Evolutionary conservation across 23 tunicate genomes (phyloP), one percentile per base, ranked within the genome.

Genomic region (Phallusia fumigata): DNA sequence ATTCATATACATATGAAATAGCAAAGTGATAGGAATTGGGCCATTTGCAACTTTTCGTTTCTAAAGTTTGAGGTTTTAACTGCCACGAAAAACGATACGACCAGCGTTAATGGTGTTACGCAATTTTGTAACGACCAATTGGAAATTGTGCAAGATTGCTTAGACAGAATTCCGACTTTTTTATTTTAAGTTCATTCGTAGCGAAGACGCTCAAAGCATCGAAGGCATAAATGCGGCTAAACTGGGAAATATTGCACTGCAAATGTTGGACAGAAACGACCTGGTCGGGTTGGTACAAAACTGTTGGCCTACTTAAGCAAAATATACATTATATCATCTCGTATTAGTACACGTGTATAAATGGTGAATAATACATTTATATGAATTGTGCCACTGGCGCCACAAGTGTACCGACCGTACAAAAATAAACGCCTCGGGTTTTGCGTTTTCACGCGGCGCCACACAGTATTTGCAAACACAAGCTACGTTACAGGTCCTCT

Each of bases 391-490:
- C 26, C 69, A 58, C 3, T 58, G 13, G 28, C 28, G 28, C 28
- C 28, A 3, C 69, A 58, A 58, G 69, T 58, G 69, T 58, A 58
- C 69, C 69, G 69, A 24, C 58, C 16, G 69, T 58, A 58, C 69
- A 58, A 58, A 58, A 58, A 58, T 58, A 58, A 58, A 58, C 28
- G 69, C 69, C 69, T 58, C 16, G 8, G 28, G 15, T 58, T 58
- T 58, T 24, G 69, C 28, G 69, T 16, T 21, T 58, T 58, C 16
- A 58, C 16, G 16, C 13, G 69, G 16, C 69, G 13, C 69, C n/a
- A n/a, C n/a, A n/a, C n/a, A n/a, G n/a, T n/a, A n/a, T n/a, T n/a
- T n/a, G n/a, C n/a, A n/a, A 58, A 16, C 13, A 21, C 69, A 58
- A 11, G 69, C 69, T 58, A 58, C 69, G 69, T 58, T 24, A 58